A percentile compares a stretch with the other conserved stretches of the same genome.
phyloP scores from a whole-genome alignment of 2,888 invertebrate genomes.

The Ernsta delagoae region DNA sequence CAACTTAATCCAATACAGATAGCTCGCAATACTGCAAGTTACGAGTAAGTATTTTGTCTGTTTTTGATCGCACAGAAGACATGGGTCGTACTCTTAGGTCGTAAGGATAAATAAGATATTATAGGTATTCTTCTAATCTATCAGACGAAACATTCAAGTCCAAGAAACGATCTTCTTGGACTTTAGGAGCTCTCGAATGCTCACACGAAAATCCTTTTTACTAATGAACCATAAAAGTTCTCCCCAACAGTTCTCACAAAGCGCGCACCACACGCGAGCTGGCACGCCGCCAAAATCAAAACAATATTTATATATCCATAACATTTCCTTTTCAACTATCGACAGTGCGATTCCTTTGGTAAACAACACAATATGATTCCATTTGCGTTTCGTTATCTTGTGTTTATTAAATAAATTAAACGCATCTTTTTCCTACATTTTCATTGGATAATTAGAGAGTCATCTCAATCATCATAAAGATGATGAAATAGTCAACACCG shows the following conservation, averaged over 20 bases:
- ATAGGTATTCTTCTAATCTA: no score
- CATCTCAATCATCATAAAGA: no score
- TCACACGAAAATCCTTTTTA: not conserved
- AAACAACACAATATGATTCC: slow-evolving; percentile 17
- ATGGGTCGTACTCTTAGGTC: no score
- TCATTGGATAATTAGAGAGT: not conserved
- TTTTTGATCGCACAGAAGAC: no score
- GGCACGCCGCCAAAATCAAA: slow-evolving; percentile 29
- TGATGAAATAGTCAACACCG: no score
- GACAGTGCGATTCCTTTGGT: not conserved
- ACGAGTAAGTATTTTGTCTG: no score
- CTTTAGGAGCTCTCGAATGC: not conserved
- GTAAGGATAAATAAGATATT: no score
- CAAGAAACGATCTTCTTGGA: not conserved
- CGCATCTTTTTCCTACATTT: not conserved
- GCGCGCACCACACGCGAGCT: slow-evolving; percentile 23
- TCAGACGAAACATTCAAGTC: not conserved
- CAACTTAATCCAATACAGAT: no score
- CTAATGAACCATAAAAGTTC: slow-evolving; percentile 15
- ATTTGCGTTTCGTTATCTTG: slow-evolving; percentile 1
- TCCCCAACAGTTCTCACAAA: slow-evolving; percentile 13
- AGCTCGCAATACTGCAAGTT: no score
- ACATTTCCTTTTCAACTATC: slow-evolving; percentile 18
- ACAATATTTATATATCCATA: slow-evolving; percentile 34
- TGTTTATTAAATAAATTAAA: not conserved